These are phyloP conservation scores for Ormia ochracea DNA, from an alignment of 2,888 invertebrate species.

Conservation along the genomic window DNA sequence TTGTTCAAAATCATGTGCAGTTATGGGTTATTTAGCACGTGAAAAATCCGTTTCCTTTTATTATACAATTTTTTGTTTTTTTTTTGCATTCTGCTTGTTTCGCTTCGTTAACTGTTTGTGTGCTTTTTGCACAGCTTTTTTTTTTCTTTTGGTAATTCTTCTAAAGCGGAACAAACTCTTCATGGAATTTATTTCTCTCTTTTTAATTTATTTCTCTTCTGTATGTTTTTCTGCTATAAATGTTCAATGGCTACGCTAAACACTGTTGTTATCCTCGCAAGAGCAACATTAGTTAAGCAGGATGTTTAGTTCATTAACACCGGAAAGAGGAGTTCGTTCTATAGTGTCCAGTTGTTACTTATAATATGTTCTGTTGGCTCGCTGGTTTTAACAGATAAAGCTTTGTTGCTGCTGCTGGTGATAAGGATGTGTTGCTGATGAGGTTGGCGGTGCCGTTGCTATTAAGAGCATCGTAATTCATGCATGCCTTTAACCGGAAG, in stretches of 20 bases:
- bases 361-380: slow-evolving; percentile 5
- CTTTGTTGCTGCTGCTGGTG: slow-evolving; percentile 7
- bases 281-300: slow-evolving; percentile 42
- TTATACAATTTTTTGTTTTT: background rate
- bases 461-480: slow-evolving; percentile 48
- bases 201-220: slow-evolving; percentile 40
- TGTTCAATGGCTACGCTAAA: slow-evolving; percentile 50
- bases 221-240: slow-evolving; percentile 24
- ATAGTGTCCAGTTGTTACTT: slow-evolving; percentile 49
- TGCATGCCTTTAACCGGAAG: slow-evolving; percentile 57
- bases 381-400: background rate
- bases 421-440: slow-evolving; percentile 9
- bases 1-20: background rate
- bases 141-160: background rate
- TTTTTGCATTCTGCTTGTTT: slow-evolving; percentile 38
- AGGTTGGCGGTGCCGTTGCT: slow-evolving; percentile 6
- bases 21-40: slow-evolving; percentile 20
- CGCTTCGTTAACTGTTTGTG: slow-evolving; percentile 50
- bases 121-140: background rate
- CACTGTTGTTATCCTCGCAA: slow-evolving; percentile 44
- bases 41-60: slow-evolving; percentile 20
- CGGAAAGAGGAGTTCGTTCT: slow-evolving; percentile 62
- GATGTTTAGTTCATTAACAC: slow-evolving; percentile 66
- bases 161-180: slow-evolving; percentile 58
- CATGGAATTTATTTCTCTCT: slow-evolving; percentile 17